Conservation (phyloP, 2,797 vertebrate species). For the Etheostoma nigrum region DNA sequence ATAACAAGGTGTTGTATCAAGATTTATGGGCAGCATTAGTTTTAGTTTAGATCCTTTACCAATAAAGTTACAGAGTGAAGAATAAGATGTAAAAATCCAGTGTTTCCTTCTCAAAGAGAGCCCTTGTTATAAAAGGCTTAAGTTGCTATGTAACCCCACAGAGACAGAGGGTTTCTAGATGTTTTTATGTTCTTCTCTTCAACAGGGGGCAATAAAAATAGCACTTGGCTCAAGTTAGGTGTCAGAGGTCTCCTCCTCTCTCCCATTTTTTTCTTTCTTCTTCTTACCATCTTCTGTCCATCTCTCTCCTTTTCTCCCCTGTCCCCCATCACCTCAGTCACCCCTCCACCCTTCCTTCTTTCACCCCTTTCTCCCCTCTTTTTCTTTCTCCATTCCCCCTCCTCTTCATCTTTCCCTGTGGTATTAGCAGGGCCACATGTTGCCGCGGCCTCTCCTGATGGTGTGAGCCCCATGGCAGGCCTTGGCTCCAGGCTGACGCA, state of each 20-base stretch:
- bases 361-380: not conserved
- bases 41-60: not conserved
- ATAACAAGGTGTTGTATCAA: not conserved
- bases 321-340: slow-evolving; percentile 31
- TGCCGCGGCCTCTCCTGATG: slow-evolving; percentile 90
- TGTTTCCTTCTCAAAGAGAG: slow-evolving; percentile 29
- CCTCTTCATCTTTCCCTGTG: slow-evolving; percentile 86
- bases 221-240: slow-evolving; percentile 81
- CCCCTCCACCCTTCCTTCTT: not conserved
- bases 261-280: slow-evolving; percentile 16
- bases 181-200: slow-evolving; percentile 66
- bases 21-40: slow-evolving; percentile 4
- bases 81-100: slow-evolving; percentile 18
- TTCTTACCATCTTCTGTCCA: slow-evolving; percentile 34
- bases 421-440: slow-evolving; percentile 93
- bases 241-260: slow-evolving; percentile 78
- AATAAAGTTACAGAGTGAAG: slow-evolving; percentile 2
- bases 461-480: slow-evolving; percentile 87
- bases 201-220: slow-evolving; percentile 85
- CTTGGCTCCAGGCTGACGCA: slow-evolving; percentile 95
- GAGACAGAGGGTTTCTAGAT: slow-evolving; percentile 46
- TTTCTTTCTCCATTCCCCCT: slow-evolving; percentile 13
- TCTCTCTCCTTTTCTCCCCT: slow-evolving; percentile 29
- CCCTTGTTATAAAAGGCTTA: slow-evolving; percentile 46
- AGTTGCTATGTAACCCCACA: slow-evolving; percentile 59